Percentiles rank a stretch among this genome's conserved stretches.
These are phyloP conservation scores for Diplodus sargus DNA, from an alignment of 2,797 vertebrate species.

Conservation along the genomic window DNA sequence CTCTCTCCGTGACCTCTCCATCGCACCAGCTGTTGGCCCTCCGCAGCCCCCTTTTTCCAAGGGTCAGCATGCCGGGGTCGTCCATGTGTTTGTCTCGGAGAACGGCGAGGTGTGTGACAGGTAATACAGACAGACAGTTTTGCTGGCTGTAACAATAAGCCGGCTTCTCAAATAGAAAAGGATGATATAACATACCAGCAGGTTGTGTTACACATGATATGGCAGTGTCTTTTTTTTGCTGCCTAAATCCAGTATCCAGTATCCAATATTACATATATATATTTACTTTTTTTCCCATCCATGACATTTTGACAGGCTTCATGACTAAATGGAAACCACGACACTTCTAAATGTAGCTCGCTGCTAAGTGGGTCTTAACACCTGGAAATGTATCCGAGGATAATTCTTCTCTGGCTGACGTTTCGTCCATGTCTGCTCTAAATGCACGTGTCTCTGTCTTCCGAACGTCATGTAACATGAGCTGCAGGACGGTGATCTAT, in stretches of 20 bases:
- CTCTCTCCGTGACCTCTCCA: slow-evolving; percentile 58
- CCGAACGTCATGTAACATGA: slow-evolving; percentile 32
- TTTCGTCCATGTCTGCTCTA: slow-evolving; percentile 18
- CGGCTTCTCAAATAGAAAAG: slow-evolving; percentile 5
- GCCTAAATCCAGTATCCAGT: slow-evolving; percentile 11
- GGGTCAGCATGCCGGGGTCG: slow-evolving; percentile 20
- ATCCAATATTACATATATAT: too few relatives aligned
- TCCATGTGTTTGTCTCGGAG: slow-evolving; percentile 18
- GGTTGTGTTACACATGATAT: slow-evolving; percentile 7
- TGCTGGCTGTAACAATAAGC: slow-evolving; percentile 25
- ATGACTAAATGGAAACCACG: slow-evolving; percentile 11
- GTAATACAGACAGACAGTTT: slow-evolving; percentile 33
- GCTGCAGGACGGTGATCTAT: slow-evolving; percentile 4
- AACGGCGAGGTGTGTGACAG: slow-evolving; percentile 38
- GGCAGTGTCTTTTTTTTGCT: not conserved
- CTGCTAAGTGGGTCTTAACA: slow-evolving; percentile 14
- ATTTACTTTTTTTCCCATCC: not conserved
- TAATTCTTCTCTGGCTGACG: not conserved
- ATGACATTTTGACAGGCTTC: slow-evolving; percentile 32
- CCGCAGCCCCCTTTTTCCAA: slow-evolving; percentile 33
- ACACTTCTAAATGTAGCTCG: slow-evolving; percentile 15
- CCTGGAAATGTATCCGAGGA: slow-evolving; percentile 22
- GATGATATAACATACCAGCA: not conserved
- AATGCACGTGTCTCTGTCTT: slow-evolving; percentile 9
- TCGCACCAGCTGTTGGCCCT: slow-evolving; percentile 66